Conservation (phyloP, 2,797 vertebrate genomes). For the Acanthopagrus latus region DNA sequence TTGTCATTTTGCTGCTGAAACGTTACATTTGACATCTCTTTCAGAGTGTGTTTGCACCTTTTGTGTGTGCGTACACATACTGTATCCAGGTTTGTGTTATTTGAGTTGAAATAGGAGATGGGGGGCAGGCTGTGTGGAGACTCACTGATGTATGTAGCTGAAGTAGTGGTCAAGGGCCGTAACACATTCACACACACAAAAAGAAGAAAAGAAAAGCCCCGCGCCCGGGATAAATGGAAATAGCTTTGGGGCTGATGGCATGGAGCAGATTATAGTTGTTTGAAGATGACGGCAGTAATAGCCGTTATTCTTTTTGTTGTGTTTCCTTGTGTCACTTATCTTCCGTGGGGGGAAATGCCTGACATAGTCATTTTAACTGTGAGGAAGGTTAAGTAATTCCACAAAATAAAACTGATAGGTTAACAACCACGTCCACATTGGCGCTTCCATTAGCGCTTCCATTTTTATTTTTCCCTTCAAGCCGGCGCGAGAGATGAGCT, state of each 20-base stretch:
- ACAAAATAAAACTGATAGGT: constrained; percentile 68
- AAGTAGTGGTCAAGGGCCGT: constrained; percentile 67
- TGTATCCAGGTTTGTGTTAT: constrained; percentile 27
- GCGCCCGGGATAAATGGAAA: constrained; percentile 69
- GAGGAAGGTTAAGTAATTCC: constrained; percentile 70
- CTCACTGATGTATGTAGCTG: constrained; percentile 66
- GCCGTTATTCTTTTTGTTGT: constrained; percentile 66
- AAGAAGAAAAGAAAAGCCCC: constrained; percentile 5
- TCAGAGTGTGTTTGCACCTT: neutral
- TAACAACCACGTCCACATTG: constrained; percentile 45
- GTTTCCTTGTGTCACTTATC: constrained; percentile 63
- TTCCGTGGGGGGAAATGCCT: constrained; percentile 49
- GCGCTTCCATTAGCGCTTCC: constrained; percentile 35
- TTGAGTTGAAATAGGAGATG: constrained; percentile 17
- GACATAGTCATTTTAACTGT: constrained; percentile 66
- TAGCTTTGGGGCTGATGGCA: constrained; percentile 65
- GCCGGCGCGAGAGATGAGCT: constrained; percentile 33
- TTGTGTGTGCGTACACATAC: neutral
- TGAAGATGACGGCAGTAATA: constrained; percentile 69
- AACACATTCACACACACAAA: constrained; percentile 30
- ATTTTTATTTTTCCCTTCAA: constrained; percentile 51
- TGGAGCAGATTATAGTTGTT: constrained; percentile 76
- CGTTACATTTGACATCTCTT: too few species aligned
- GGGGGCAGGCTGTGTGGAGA: constrained; percentile 44
- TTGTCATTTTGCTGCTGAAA: too few species aligned